Evolutionary conservation across 2,888 invertebrate genomes (phyloP).

Genomic region (Chymomyza amoena): DNA sequence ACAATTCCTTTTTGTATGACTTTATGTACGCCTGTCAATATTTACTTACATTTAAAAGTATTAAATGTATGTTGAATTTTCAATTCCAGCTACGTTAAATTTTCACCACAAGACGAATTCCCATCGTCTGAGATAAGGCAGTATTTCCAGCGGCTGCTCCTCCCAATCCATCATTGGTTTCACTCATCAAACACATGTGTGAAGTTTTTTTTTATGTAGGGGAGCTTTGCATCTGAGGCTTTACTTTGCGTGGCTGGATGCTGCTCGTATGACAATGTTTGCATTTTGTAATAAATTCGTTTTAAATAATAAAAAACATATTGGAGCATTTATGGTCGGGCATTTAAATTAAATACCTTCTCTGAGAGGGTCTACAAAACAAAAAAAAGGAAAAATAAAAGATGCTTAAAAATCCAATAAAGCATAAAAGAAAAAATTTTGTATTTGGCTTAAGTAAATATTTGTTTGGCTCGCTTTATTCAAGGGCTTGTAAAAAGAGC

Average conservation of each 20-base stretch:
- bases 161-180: background rate
- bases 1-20: too few species aligned
- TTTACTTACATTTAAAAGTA: background rate
- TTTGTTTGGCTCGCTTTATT: background rate
- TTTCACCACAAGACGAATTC: background rate
- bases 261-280: background rate
- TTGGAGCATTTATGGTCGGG: constrained; percentile 49
- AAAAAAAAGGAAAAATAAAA: background rate
- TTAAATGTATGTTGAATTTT: background rate
- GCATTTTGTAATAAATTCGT: constrained; percentile 57
- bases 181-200: background rate
- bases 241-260: background rate
- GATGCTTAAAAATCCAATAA: background rate
- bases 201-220: background rate
- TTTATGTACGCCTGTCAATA: too few species aligned
- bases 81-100: background rate
- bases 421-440: background rate
- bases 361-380: background rate
- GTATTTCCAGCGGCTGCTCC: background rate
- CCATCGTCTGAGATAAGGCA: background rate
- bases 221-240: background rate
- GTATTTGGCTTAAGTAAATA: background rate
- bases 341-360: constrained; percentile 57
- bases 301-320: constrained; percentile 49
- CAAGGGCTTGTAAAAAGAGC: background rate